phyloP scores from a whole-genome alignment of 2,797 vertebrate genomes.

The Sebastiscus tertius region DNA sequence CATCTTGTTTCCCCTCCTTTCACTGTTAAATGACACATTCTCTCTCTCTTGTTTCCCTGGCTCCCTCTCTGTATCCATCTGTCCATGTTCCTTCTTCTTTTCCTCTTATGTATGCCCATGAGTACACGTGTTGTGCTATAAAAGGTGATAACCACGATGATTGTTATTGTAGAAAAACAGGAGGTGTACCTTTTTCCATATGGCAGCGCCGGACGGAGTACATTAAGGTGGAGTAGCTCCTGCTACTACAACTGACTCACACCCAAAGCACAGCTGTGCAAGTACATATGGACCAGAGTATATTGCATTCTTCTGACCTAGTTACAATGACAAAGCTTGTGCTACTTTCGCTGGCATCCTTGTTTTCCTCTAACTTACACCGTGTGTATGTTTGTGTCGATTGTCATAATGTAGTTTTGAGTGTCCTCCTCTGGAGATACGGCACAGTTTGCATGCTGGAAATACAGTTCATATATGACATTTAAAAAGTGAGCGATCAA shows the following conservation, averaged over 20 bases:
- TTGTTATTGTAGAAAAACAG: constrained; percentile 33
- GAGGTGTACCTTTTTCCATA: constrained; percentile 48
- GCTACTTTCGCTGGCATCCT: constrained; percentile 10
- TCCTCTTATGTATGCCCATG: background rate
- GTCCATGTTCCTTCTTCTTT: background rate
- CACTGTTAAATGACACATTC: constrained; percentile 21
- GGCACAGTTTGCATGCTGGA: background rate
- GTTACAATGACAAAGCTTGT: constrained; percentile 49
- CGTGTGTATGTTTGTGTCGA: background rate
- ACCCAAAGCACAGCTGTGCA: constrained; percentile 51
- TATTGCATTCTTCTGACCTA: constrained; percentile 68
- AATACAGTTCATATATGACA: background rate
- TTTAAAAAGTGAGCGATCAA: background rate
- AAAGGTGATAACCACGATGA: constrained; percentile 16
- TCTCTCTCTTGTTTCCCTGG: constrained; percentile 23
- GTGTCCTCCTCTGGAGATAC: background rate
- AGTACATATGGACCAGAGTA: constrained; percentile 43
- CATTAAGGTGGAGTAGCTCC: constrained; percentile 50
- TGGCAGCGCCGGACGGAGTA: constrained; percentile 29
- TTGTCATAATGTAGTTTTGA: background rate
- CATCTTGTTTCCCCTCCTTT: constrained; percentile 5
- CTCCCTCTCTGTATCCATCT: constrained; percentile 24
- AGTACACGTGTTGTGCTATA: constrained; percentile 22
- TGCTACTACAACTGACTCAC: constrained; percentile 40
- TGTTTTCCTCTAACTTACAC: constrained; percentile 3